A percentile compares a stretch with the other conserved stretches of the same genome.
Conservation (phyloP, 53 echinoderm and acorn worm genomes). For the Henricia sp. region DNA sequence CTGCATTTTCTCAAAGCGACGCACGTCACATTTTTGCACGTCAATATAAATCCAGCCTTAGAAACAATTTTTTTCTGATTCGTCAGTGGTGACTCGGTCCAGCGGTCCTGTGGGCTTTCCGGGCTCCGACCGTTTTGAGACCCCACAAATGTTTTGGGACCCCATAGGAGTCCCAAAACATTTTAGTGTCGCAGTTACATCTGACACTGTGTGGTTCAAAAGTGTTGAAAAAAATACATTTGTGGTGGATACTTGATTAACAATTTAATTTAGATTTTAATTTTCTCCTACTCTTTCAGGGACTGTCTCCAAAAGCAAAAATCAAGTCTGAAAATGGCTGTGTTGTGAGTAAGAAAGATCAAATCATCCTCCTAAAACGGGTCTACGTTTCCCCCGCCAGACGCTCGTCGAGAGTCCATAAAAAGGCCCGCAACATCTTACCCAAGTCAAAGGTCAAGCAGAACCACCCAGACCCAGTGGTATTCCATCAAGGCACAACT, state of each 20-base stretch:
- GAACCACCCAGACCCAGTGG: slow-evolving; percentile 21
- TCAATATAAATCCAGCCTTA: too few relatives aligned
- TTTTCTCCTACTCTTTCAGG: background rate
- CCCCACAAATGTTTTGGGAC: too few relatives aligned
- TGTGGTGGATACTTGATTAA: background rate
- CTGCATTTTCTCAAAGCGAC: too few relatives aligned
- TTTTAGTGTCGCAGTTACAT: background rate
- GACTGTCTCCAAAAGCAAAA: slow-evolving; percentile 42
- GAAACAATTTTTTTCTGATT: too few relatives aligned
- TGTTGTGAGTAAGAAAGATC: slow-evolving; percentile 26
- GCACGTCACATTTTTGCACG: too few relatives aligned
- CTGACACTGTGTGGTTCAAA: background rate
- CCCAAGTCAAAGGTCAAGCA: slow-evolving; percentile 21
- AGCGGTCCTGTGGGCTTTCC: too few relatives aligned
- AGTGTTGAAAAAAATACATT: background rate
- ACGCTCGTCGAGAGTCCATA: slow-evolving; percentile 35
- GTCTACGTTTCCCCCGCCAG: slow-evolving; percentile 33
- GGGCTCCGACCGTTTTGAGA: too few relatives aligned
- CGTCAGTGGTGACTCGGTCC: too few relatives aligned
- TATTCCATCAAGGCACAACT: background rate
- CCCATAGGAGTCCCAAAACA: background rate
- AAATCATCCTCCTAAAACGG: slow-evolving; percentile 54
- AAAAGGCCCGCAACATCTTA: slow-evolving; percentile 18
- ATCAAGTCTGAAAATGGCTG: slow-evolving; percentile 39
- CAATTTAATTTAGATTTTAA: background rate